Conservation (phyloP, 2,888 invertebrate species). For the Campopleginae sp. region DNA sequence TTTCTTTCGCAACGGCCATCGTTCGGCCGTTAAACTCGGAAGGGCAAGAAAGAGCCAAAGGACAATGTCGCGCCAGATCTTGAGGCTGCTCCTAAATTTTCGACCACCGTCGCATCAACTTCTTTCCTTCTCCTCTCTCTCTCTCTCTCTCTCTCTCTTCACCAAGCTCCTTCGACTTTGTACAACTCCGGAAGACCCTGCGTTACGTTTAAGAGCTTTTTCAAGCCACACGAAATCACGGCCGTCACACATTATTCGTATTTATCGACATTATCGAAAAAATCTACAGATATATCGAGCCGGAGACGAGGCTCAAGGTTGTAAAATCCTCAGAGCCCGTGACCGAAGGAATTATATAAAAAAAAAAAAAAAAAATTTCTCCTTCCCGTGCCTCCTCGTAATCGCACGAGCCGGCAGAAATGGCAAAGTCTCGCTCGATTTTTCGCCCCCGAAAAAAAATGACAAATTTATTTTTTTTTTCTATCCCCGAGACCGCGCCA, state of each 20-base stretch:
- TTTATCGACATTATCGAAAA: slow-evolving; percentile 15
- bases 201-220: slow-evolving; percentile 72
- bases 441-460: slow-evolving; percentile 10
- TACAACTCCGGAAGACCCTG: slow-evolving; percentile 70
- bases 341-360: slow-evolving; percentile 75
- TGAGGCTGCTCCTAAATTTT: neutral
- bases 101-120: slow-evolving; percentile 50
- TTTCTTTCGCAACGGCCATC: slow-evolving; percentile 67
- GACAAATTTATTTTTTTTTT: too few species aligned
- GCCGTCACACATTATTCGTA: slow-evolving; percentile 65
- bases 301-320: slow-evolving; percentile 62
- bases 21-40: slow-evolving; percentile 54
- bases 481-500: too few species aligned
- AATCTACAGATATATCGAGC: neutral
- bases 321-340: slow-evolving; percentile 77
- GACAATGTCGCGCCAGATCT: slow-evolving; percentile 12
- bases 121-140: neutral
- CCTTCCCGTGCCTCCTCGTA: slow-evolving; percentile 65
- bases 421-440: slow-evolving; percentile 32
- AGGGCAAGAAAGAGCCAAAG: slow-evolving; percentile 26
- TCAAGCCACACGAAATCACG: slow-evolving; percentile 58
- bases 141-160: slow-evolving; percentile 38
- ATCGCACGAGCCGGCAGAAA: slow-evolving; percentile 60
- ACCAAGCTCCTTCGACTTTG: slow-evolving; percentile 75
- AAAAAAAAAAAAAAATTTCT: slow-evolving; percentile 76